Conservation (phyloP, 1,140 invertebrate species). For the Lordiphosa clarofinis region DNA sequence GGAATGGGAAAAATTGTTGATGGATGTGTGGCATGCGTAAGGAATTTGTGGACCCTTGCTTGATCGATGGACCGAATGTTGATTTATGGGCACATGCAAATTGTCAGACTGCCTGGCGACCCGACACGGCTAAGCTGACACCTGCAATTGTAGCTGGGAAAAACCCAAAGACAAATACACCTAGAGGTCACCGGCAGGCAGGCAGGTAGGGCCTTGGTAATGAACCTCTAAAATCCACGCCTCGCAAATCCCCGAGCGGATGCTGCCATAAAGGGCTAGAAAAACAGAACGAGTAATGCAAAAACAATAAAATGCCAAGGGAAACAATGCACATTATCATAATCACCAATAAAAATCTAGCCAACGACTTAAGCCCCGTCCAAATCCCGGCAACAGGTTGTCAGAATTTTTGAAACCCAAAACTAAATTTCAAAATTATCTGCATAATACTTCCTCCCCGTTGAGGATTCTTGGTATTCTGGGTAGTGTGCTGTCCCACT, state of each 20-base stretch:
- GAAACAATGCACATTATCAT: conserved; percentile 59
- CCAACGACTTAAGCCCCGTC: conserved; percentile 19
- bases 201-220: conserved; percentile 36
- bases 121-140: conserved; percentile 37
- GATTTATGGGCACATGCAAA: conserved; percentile 67
- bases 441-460: conserved; percentile 34
- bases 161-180: conserved; percentile 40
- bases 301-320: conserved; percentile 43
- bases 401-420: conserved; percentile 6
- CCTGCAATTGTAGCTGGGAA: conserved; percentile 42
- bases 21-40: conserved; percentile 73
- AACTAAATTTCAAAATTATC: conserved; percentile 29
- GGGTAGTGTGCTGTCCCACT: not conserved
- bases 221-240: conserved; percentile 75
- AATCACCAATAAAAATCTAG: conserved; percentile 69
- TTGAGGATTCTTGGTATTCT: conserved; percentile 25
- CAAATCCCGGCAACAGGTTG: conserved; percentile 32
- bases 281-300: conserved; percentile 22
- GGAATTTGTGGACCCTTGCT: conserved; percentile 49
- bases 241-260: conserved; percentile 51
- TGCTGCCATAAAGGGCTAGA: conserved; percentile 45
- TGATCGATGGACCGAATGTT: conserved; percentile 59
- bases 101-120: conserved; percentile 60
- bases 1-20: conserved; percentile 37
- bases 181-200: conserved; percentile 14